Conservation (phyloP, 2,113 vertebrate species). For the Steatornis caripensis region DNA sequence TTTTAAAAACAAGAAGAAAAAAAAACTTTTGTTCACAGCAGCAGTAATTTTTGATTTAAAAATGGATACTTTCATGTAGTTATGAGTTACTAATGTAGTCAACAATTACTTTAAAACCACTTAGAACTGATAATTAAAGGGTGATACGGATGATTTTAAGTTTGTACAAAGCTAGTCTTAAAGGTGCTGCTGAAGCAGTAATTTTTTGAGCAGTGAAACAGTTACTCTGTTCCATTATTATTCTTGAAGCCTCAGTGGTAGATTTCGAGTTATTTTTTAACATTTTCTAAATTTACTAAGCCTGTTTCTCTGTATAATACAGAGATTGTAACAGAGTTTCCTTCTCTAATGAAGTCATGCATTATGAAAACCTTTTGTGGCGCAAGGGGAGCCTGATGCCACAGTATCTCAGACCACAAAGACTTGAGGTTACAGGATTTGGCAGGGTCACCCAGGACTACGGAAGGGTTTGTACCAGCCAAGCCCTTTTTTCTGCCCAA, state of each 20-base stretch:
- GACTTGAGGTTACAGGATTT: background rate
- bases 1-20: slow-evolving; percentile 43
- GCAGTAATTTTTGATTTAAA: slow-evolving; percentile 59
- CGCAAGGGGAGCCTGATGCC: background rate
- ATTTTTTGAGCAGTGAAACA: background rate
- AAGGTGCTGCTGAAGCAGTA: background rate
- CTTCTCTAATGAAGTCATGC: background rate
- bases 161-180: background rate
- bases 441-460: background rate
- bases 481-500: background rate
- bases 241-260: background rate
- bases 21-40: slow-evolving; percentile 19
- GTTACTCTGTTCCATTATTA: background rate
- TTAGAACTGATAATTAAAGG: slow-evolving; percentile 12
- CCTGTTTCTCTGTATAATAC: background rate
- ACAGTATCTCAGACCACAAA: background rate
- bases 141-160: slow-evolving; percentile 1
- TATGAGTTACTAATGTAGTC: slow-evolving; percentile 26
- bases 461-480: background rate
- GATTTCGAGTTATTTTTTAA: background rate
- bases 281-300: background rate
- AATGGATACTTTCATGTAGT: background rate
- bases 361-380: background rate
- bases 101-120: slow-evolving; percentile 49
- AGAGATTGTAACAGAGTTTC: background rate